Evolutionary conservation across 2,113 vertebrate species (phyloP), one percentile per base, ranked within the genome.

Genomic region (Riparia riparia): DNA sequence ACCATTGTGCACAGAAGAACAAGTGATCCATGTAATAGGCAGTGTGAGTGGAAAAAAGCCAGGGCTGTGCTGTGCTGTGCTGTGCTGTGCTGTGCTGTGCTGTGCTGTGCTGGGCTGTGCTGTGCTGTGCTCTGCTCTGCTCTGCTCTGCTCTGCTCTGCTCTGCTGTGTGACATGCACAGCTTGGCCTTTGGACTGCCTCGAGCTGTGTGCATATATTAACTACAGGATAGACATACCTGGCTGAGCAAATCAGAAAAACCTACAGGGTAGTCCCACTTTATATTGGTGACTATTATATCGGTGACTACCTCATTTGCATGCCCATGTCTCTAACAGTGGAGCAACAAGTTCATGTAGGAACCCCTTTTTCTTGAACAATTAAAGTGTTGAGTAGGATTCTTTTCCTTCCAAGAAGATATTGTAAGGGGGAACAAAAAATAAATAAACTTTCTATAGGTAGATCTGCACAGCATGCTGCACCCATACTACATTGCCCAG

Each of bases 151-250:
- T 37, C 37, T 37, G 34, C 25, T 39, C 3, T 64, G 57, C 22
- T 73, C 2, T 63, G 53, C 42, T 89, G 32, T 26, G 28, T 44
- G 20, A 10, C 22, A 10, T 7, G 7, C 16, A 14, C 14, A 45
- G 6, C n/a, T 69, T 60, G 22, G 22, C 18, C 39, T 90, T 37
- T 69, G 64, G 29, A 13, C 17, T 51, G 25, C 17, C 45, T 65
- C 0, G 0, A 50, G 34, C 64, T 66, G 14, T 28, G 28, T 14
- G 2, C 12, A 10, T 17, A 7, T 31, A 0, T 31, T 41, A 37
- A 53, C 15, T 20, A 16, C 20, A 25, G 70, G 22, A 45, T 12
- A 32, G 50, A 66, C 24, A 31, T 8, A 34, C 2, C 10, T 54
- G 13, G 24, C 20, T 61, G 17, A 18, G 12, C 31, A 9, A 4